phyloP scores from a whole-genome alignment of 1,140 invertebrate genomes.

The Rhizoglyphus robini region DNA sequence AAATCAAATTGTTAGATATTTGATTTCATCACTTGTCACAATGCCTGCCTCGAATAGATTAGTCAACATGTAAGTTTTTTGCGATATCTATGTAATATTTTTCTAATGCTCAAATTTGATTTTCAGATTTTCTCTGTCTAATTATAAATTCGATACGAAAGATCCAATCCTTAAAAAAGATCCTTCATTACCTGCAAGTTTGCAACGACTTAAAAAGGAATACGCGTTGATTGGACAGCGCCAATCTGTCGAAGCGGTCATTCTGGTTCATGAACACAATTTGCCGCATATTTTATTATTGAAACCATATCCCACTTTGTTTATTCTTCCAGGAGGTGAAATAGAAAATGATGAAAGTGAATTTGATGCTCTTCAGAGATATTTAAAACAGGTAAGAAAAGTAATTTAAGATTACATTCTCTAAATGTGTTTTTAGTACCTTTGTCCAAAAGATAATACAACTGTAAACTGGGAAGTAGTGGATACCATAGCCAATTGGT shows the following conservation, averaged over 20 bases:
- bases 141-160: constrained; percentile 99
- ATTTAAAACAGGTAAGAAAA: constrained; percentile 59
- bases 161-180: constrained; percentile 97
- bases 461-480: constrained; percentile 95
- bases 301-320: constrained; percentile 96
- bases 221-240: constrained; percentile 96
- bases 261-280: constrained; percentile 95
- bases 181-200: constrained; percentile 90
- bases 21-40: too few species aligned
- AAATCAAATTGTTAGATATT: too few species aligned
- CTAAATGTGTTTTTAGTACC: constrained; percentile 50
- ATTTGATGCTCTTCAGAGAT: constrained; percentile 87
- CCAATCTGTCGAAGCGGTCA: constrained; percentile 87
- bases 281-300: constrained; percentile 90
- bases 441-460: constrained; percentile 91
- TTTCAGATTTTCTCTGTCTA: too few species aligned
- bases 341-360: constrained; percentile 93
- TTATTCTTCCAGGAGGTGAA: constrained; percentile 97
- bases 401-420: not conserved
- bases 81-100: too few species aligned
- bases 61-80: too few species aligned
- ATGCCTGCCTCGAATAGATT: too few species aligned
- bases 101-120: too few species aligned
- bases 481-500: constrained; percentile 98
- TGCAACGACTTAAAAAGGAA: constrained; percentile 95